Conservation (phyloP, 2,888 invertebrate genomes). For the Emmelina monodactyla region DNA sequence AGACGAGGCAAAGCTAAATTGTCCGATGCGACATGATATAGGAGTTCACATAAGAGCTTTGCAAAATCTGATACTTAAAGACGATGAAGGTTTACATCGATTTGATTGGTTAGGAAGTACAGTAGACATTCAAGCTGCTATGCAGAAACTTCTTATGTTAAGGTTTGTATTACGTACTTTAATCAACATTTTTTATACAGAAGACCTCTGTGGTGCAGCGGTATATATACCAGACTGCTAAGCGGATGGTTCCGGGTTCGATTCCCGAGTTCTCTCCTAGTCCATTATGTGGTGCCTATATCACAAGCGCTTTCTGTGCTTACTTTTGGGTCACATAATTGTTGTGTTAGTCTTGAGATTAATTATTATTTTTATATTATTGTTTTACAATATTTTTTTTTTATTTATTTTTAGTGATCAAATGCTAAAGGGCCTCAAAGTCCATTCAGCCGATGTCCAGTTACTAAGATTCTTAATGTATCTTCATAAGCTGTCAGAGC, state of each 20-base stretch:
- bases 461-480: slow-evolving; percentile 1
- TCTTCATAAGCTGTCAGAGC: neutral
- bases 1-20: neutral
- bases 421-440: neutral
- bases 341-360: neutral
- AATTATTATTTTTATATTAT: slow-evolving; percentile 1
- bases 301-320: too few relatives aligned
- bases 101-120: slow-evolving; percentile 43
- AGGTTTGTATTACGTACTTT: slow-evolving; percentile 27
- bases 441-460: slow-evolving; percentile 2
- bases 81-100: slow-evolving; percentile 23
- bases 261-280: too few relatives aligned
- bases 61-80: slow-evolving; percentile 27
- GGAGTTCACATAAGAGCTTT: slow-evolving; percentile 24
- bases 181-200: slow-evolving; percentile 2
- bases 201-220: too few relatives aligned
- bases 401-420: neutral
- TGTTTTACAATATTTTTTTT: slow-evolving; percentile 6
- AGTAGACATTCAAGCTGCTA: slow-evolving; percentile 31
- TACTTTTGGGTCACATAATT: too few relatives aligned
- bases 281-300: too few relatives aligned
- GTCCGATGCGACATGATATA: slow-evolving; percentile 12
- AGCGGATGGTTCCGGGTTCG: too few relatives aligned
- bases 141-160: slow-evolving; percentile 28
- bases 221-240: too few relatives aligned